Evolutionary conservation across 1,140 invertebrate genomes (phyloP).

Genomic region (Sarcophaga bullata): DNA sequence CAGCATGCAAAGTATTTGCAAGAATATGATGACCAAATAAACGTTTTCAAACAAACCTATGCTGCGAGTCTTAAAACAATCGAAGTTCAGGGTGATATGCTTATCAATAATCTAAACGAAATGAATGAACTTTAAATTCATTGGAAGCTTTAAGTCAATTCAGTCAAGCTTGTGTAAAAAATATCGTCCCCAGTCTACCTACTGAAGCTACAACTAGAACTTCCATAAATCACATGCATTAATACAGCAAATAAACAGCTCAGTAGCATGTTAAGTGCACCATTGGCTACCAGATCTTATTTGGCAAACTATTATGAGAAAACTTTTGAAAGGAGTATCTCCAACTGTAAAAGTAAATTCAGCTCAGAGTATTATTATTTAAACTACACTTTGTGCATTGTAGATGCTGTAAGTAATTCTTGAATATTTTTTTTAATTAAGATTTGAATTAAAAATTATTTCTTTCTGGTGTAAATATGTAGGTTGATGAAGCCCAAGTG

Average conservation of each 20-base stretch:
- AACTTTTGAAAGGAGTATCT: neutral
- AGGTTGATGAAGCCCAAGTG: neutral
- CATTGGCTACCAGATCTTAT: neutral
- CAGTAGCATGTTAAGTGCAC: neutral
- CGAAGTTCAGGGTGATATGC: neutral
- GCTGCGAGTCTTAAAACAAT: slow-evolving; percentile 13
- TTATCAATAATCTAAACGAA: neutral
- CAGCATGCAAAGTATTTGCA: slow-evolving; percentile 17
- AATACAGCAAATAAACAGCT: neutral
- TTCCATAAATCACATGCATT: neutral
- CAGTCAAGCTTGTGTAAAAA: neutral
- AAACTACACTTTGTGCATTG: neutral
- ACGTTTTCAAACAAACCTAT: neutral
- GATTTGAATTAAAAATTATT: neutral
- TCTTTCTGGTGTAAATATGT: neutral
- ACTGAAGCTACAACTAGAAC: neutral
- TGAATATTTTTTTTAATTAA: too few species aligned
- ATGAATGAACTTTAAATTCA: neutral
- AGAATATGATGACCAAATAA: slow-evolving; percentile 20
- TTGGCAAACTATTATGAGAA: slow-evolving; percentile 22
- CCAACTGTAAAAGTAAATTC: neutral
- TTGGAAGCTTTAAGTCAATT: slow-evolving; percentile 2
- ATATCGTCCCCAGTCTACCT: neutral
- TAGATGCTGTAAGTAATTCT: slow-evolving; percentile 8
- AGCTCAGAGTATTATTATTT: too few species aligned